Evolutionary conservation across 2,888 invertebrate genomes (phyloP).

Genomic region (Ptilodon capucinus): DNA sequence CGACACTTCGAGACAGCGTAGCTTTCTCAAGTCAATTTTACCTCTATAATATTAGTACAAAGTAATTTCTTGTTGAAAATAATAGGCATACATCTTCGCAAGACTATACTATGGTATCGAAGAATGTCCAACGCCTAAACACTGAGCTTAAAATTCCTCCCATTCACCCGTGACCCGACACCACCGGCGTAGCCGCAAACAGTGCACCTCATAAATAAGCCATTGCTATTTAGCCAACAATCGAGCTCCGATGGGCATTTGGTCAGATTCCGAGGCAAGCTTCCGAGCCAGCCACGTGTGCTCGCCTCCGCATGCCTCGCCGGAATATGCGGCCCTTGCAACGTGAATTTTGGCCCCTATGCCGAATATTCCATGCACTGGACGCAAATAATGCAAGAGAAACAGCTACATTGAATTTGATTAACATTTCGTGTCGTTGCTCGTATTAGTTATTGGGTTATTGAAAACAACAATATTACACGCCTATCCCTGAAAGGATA

Average conservation of each 20-base stretch:
- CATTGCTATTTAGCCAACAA: conserved; percentile 75
- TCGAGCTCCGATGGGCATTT: conserved; percentile 77
- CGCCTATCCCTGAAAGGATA: too few relatives aligned
- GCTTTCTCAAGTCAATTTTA: too few relatives aligned
- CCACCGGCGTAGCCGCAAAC: conserved; percentile 50
- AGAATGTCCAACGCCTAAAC: neutral
- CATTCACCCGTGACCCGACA: conserved; percentile 42
- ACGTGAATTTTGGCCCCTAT: conserved; percentile 73
- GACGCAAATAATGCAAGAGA: conserved; percentile 62
- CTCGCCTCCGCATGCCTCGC: conserved; percentile 72
- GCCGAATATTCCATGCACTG: conserved; percentile 73
- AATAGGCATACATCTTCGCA: neutral
- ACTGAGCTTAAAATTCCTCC: conserved; percentile 35
- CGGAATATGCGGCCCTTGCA: conserved; percentile 73
- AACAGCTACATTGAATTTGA: conserved; percentile 51
- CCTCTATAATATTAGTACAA: too few relatives aligned
- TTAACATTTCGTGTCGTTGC: conserved; percentile 41
- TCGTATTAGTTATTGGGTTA: neutral
- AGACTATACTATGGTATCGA: neutral
- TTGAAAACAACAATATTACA: too few relatives aligned
- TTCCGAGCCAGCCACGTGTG: conserved; percentile 78
- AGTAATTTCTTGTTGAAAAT: too few relatives aligned
- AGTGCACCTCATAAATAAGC: conserved; percentile 70
- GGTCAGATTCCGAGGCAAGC: conserved; percentile 77
- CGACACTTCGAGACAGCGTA: too few relatives aligned